Evolutionary conservation across 2,113 vertebrate species (phyloP).

Genomic region (Colius striatus): DNA sequence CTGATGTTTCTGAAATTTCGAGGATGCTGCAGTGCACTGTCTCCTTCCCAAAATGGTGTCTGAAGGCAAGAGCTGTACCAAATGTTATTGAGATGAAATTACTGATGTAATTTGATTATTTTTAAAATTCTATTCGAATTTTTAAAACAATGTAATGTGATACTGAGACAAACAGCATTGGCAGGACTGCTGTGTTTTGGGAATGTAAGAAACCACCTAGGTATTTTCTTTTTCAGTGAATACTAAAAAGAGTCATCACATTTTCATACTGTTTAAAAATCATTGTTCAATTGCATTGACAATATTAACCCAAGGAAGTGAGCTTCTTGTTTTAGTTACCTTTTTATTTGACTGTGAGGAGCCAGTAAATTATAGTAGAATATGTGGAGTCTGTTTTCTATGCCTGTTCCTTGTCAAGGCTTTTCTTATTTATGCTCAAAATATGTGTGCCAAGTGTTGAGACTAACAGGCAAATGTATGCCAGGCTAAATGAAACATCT

Average conservation of each 20-base stretch:
- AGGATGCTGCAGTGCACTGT: background rate
- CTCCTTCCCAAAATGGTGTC: background rate
- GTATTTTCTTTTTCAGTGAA: background rate
- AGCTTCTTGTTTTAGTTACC: background rate
- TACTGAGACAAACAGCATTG: background rate
- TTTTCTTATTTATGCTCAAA: background rate
- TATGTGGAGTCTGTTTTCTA: background rate
- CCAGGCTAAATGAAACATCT: background rate
- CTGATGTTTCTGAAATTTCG: background rate
- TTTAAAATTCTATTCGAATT: background rate
- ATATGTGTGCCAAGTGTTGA: background rate
- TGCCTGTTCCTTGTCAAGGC: constrained; percentile 11
- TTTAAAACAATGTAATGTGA: background rate
- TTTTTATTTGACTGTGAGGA: background rate
- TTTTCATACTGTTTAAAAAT: background rate
- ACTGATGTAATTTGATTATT: background rate
- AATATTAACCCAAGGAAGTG: background rate
- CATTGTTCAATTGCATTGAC: background rate
- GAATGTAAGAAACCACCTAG: background rate
- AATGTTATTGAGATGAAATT: background rate
- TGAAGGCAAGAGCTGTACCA: background rate
- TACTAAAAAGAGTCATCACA: background rate
- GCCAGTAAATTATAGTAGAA: background rate
- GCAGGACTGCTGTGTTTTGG: background rate
- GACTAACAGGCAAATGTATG: background rate